These are phyloP conservation scores for Ditylenchus dipsaci DNA, from an alignment of 1,140 invertebrate species.

Conservation along the genomic window DNA sequence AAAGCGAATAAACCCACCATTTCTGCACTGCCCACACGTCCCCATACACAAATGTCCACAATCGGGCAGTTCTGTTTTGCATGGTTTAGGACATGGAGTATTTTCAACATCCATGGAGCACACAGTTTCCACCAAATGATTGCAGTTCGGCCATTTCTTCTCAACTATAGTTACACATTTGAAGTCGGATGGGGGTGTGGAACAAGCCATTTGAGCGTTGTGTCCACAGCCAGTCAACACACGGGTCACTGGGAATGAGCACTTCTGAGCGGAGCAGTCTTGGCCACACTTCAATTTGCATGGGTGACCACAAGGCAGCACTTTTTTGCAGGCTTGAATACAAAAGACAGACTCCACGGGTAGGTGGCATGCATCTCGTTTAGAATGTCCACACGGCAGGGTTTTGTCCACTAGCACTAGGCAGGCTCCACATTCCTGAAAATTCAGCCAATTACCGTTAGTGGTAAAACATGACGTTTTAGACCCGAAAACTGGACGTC, in stretches of 20 bases:
- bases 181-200: not conserved
- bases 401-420: constrained; percentile 4
- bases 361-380: constrained; percentile 3
- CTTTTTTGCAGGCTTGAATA: constrained; percentile 1
- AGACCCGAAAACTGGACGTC: not conserved
- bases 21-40: constrained; percentile 44
- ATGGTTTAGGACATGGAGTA: constrained; percentile 32
- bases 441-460: not conserved
- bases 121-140: constrained; percentile 9
- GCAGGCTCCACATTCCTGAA: constrained; percentile 30
- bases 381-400: constrained; percentile 23
- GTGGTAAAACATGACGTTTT: not conserved
- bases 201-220: constrained; percentile 19
- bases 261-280: constrained; percentile 3
- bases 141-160: constrained; percentile 26
- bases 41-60: constrained; percentile 55
- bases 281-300: constrained; percentile 20
- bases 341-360: constrained; percentile 6
- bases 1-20: constrained; percentile 8
- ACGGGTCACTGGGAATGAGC: constrained; percentile 12
- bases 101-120: constrained; percentile 7
- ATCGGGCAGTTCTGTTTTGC: constrained; percentile 18
- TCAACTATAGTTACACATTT: constrained; percentile 6
- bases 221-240: constrained; percentile 24
- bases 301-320: constrained; percentile 17